Base-by-base conservation (phyloP, 2,888 invertebrate species). In the Agrotis exclamationis region DNA sequence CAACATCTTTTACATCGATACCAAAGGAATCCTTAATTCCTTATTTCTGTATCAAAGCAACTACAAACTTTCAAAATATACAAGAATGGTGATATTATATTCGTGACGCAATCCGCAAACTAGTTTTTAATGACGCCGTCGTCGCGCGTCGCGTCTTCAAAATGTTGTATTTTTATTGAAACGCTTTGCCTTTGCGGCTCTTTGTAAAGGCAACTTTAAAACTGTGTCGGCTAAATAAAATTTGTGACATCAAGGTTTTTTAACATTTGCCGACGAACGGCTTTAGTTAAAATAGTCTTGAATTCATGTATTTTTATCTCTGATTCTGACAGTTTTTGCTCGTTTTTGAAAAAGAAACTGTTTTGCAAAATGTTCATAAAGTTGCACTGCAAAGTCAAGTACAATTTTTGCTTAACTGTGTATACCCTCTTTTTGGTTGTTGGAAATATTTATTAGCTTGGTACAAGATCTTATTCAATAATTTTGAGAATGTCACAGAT, bases 121-220 rank as follows among this genome's bases (percentile, higher is more conserved):
- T 16, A 60, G 54, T 65, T 33, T 73, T 74, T 77, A 74, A 77
- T 79, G 63, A 74, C n/a, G 63, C 33, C 28, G 13, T 28, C 53
- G 24, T 50, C n/a, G n/a, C n/a, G n/a, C 28, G 24, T 24, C 24
- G 24, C 24, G 24, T 24, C 24, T 2, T 48, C 22, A 16, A 59
- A 68, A 54, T 16, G 18, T 44, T 24, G 47, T 39, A 7, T 58
- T 62, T 66, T 56, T 45, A 58, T 68, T 48, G 20, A 63, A 63
- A 69, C 47, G 16, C 51, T 69, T 59, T 20, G 22, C 54, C 3
- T 33, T 47, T 60, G 63, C 54, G 54, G 59, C 45, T 48, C 33
- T 58, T 4, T 58, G 39, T 3, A 73, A 44, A 60, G 51, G 28
- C 14, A 51, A 45, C n/a, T 74, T 74, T 18, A 22, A 24, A 62